Evolutionary conservation across 2,113 vertebrate genomes (phyloP), one percentile per base, ranked within the genome.

Genomic region (Cynocephalus volans): DNA sequence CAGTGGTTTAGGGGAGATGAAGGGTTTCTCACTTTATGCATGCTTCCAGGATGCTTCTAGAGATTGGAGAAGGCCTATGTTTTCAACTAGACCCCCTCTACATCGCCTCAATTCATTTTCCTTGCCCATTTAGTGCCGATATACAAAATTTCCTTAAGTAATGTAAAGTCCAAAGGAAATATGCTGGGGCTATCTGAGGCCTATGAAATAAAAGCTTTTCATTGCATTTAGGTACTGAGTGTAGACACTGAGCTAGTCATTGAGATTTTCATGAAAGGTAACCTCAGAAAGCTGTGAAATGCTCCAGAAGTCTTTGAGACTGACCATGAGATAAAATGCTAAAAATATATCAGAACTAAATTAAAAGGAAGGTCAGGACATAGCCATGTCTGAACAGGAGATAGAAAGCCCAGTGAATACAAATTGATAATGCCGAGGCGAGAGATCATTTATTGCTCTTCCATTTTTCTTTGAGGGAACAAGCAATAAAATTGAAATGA

Each of bases 401-500:
- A 82, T 54, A 89, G 58, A 95, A 96, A 97, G 41, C 36, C 69
- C 85, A 36, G 67, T 76, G 93, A 95, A 93, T 81, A 81, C 83
- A 96, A 96, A 96, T 88, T 92, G 92, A 90, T 97, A 93, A 96
- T 48, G 62, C 83, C 82, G 83, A 93, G 69, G 86, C 19, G 1
- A 93, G 82, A 93, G 89, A 90, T 87, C 81, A 73, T 91, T 96
- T 96, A 96, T 96, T 92, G 90, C 67, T 72, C 41, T 95, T 97
- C 93, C 84, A 83, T 90, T 97, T 97, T 96, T 88, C 87, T 95
- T 97, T 97, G 69, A 96, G 90, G 75, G 93, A 96, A 97, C 90
- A 97, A 95, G 89, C 80, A 97, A 97, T 97, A 97, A 96, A 97
- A 97, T 93, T 81, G 96, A 97, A 96, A 97, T 83, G 92, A 96